phyloP scores from a whole-genome alignment of 2,888 invertebrate species.

The Aelia acuminata region DNA sequence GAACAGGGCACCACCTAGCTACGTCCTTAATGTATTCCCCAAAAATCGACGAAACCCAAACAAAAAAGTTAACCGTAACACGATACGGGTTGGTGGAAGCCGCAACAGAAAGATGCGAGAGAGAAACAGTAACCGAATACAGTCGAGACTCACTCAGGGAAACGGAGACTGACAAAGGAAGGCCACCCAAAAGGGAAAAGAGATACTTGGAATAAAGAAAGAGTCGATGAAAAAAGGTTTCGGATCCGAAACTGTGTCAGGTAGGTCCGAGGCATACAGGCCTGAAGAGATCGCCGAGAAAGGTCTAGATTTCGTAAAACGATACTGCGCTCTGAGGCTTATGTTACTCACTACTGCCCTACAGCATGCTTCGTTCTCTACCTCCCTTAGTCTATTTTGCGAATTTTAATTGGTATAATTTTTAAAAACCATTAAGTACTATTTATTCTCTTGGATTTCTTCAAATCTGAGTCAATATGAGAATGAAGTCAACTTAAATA shows the following conservation, averaged over 20 bases:
- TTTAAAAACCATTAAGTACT: no score
- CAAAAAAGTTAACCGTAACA: conserved; percentile 1
- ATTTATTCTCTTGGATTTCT: no score
- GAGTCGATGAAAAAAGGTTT: conserved; percentile 32
- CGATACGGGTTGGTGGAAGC: conserved; percentile 2
- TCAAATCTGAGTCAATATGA: no score
- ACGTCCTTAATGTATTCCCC: not conserved
- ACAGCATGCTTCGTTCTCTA: not conserved
- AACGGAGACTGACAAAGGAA: not conserved
- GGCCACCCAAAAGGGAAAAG: conserved; percentile 55
- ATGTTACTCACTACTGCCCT: not conserved
- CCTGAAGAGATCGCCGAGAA: conserved; percentile 46
- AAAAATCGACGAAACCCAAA: not conserved
- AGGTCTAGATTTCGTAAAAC: conserved; percentile 55
- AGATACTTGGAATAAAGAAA: conserved; percentile 52
- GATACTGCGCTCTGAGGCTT: conserved; percentile 1
- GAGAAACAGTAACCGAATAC: conserved; percentile 55
- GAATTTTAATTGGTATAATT: not conserved
- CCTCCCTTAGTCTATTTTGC: not conserved
- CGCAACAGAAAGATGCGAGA: not conserved
- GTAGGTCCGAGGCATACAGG: not conserved
- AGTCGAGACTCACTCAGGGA: not conserved
- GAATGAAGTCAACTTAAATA: no score
- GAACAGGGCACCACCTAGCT: not conserved
- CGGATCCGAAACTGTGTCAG: conserved; percentile 53